phyloP scores from a whole-genome alignment of 2,113 vertebrate species.

The Pseudorectes ferrugineus region DNA sequence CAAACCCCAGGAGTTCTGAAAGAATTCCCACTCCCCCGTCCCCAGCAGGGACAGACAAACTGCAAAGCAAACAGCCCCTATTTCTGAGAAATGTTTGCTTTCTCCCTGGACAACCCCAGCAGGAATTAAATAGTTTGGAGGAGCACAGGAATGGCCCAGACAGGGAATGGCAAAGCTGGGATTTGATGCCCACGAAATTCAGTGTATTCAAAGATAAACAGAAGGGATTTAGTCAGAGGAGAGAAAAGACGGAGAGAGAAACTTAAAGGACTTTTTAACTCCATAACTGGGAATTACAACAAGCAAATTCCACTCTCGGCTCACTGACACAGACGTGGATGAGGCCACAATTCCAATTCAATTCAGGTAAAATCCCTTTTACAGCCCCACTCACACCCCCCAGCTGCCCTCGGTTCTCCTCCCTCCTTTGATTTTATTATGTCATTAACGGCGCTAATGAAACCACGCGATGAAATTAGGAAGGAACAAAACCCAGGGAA shows the following conservation, averaged over 20 bases:
- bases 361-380: neutral
- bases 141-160: neutral
- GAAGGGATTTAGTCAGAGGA: neutral
- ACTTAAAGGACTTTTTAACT: too few species aligned
- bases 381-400: neutral
- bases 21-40: neutral
- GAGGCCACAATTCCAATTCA: neutral
- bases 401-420: neutral
- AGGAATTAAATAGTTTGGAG: neutral
- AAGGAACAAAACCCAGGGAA: neutral
- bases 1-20: neutral
- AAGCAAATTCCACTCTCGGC: rapidly evolving
- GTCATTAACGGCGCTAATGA: neutral
- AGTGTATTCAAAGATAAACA: rapidly evolving
- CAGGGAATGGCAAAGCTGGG: neutral
- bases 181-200: neutral
- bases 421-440: too few species aligned
- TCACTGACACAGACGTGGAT: rapidly evolving
- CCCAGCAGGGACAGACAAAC: neutral
- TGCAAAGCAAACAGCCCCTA: neutral
- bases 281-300: rapidly evolving
- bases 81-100: neutral
- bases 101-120: neutral
- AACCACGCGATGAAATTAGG: neutral
- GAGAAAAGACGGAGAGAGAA: rapidly evolving